phyloP scores from a whole-genome alignment of 2,797 vertebrate genomes.

The Tenualosa thibaudeaui region DNA sequence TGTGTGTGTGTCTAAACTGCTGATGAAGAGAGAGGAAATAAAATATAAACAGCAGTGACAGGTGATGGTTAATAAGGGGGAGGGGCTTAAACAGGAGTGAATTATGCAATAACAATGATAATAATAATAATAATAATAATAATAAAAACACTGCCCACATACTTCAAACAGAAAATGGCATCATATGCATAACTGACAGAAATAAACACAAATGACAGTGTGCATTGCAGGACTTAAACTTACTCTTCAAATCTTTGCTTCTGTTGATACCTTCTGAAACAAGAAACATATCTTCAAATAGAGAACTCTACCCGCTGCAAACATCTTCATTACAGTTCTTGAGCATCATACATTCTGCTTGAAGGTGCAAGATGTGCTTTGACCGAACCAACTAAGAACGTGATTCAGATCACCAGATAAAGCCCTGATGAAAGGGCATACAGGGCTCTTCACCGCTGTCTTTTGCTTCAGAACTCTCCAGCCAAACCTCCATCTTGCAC shows the following conservation, averaged over 20 bases:
- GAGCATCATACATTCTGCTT: background rate
- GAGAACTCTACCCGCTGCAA: constrained; percentile 21
- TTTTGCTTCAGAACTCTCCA: no score
- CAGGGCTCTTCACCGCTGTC: no score
- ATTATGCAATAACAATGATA: constrained; percentile 16
- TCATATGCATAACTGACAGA: background rate
- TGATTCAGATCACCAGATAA: background rate
- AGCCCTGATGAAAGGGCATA: no score
- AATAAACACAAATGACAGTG: constrained; percentile 16
- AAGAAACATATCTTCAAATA: constrained; percentile 68
- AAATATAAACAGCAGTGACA: background rate
- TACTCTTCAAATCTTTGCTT: constrained; percentile 79
- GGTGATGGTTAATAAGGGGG: constrained; percentile 40
- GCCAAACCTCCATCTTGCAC: no score
- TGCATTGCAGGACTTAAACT: constrained; percentile 53
- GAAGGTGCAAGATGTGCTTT: background rate
- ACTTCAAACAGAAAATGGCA: background rate
- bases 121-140: background rate
- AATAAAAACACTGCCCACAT: background rate
- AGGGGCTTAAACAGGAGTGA: constrained; percentile 38
- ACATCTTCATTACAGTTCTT: background rate
- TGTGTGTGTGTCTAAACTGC: background rate
- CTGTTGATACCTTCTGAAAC: constrained; percentile 80
- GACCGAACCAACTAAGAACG: background rate
- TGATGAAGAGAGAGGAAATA: background rate